Conservation (phyloP, 2,113 vertebrate species). For the Poeciliopsis retropinna region DNA sequence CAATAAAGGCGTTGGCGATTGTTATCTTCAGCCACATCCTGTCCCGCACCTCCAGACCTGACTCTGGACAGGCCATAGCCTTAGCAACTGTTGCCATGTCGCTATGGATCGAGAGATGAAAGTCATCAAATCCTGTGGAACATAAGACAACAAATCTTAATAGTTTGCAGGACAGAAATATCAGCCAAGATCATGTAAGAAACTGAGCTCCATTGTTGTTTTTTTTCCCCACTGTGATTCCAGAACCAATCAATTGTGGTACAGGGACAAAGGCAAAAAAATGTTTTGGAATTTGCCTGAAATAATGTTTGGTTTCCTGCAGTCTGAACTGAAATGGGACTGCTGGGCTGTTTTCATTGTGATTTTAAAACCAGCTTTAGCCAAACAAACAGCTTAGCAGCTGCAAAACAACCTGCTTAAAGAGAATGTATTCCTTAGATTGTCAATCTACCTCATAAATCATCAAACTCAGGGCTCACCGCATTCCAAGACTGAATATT, state of each 20-base stretch:
- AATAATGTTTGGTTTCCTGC: constrained; percentile 52
- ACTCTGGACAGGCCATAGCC: constrained; percentile 97
- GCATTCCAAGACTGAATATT: constrained; percentile 13
- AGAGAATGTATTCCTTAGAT: constrained; percentile 4
- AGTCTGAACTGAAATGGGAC: constrained; percentile 35
- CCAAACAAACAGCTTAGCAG: constrained; percentile 6
- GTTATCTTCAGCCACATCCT: constrained; percentile 87
- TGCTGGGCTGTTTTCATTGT: constrained; percentile 2
- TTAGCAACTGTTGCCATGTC: constrained; percentile 98
- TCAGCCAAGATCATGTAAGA: background rate
- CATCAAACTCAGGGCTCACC: background rate
- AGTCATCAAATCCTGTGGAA: constrained; percentile 93
- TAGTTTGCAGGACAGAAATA: background rate
- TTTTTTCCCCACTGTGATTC: background rate
- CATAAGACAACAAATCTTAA: constrained; percentile 9
- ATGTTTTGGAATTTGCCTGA: constrained; percentile 42
- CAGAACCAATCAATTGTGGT: background rate
- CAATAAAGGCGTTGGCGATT: constrained; percentile 81
- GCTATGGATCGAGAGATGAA: constrained; percentile 98
- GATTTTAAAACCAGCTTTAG: constrained; percentile 13
- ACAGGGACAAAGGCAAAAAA: constrained; percentile 13
- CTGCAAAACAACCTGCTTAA: constrained; percentile 1
- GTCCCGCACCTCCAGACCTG: constrained; percentile 95
- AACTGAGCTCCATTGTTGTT: constrained; percentile 4
- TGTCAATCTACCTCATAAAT: background rate